Conservation (phyloP, 2,797 vertebrate species). For the Simalia tracyae region DNA sequence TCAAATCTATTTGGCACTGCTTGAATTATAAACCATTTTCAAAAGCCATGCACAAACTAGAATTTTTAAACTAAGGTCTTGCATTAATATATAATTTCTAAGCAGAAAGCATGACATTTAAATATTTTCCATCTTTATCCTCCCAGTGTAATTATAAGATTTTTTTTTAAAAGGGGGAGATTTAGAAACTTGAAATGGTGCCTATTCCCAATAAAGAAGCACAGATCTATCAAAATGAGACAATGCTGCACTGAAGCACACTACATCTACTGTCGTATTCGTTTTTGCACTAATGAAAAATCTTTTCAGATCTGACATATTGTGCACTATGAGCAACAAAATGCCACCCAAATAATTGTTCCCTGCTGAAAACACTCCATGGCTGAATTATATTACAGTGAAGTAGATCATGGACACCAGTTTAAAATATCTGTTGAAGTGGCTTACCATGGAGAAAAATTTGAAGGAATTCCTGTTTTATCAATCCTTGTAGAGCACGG, state of each 20-base stretch:
- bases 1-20: not conserved
- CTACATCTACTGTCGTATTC: not conserved
- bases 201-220: not conserved
- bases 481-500: not conserved
- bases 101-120: constrained; percentile 7
- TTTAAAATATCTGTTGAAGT: constrained; percentile 41
- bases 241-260: not conserved
- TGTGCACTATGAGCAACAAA: constrained; percentile 16
- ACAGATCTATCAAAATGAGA: not conserved
- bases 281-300: constrained; percentile 16
- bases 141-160: not conserved
- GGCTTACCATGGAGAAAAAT: constrained; percentile 17
- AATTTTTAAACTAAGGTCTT: not conserved
- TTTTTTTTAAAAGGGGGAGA: not conserved
- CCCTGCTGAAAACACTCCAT: constrained; percentile 11
- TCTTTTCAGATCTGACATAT: constrained; percentile 15
- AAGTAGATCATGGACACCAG: constrained; percentile 2
- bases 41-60: not conserved
- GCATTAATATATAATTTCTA: constrained; percentile 12
- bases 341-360: constrained; percentile 26
- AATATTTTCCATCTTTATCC: not conserved
- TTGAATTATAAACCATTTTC: constrained; percentile 7
- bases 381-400: constrained; percentile 10
- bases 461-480: constrained; percentile 36
- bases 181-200: not conserved